Evolutionary conservation across 2,113 vertebrate genomes (phyloP), one percentile per base, ranked within the genome.

Genomic region (Cricetomys ansorgei): DNA sequence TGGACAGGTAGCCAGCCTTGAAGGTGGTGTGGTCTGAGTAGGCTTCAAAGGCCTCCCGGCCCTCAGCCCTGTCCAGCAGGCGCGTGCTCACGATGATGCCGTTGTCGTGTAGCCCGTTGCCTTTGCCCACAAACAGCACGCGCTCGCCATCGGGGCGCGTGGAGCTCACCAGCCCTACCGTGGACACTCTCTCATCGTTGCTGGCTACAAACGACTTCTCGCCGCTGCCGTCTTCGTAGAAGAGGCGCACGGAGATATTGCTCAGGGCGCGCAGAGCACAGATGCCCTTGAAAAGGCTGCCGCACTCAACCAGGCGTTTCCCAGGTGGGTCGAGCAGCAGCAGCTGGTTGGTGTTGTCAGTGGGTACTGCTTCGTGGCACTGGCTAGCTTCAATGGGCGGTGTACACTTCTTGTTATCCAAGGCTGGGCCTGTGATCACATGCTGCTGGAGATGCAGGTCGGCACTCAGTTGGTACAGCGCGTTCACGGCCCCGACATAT

Each of bases 181-280:
- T 99, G 1, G 99, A 98, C 75, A 99, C 99, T 0, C 97, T 67
- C 98, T 99, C 98, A 25, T 99, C 99, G 0, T 99, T 99, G 94
- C 99, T 99, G 92, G 99, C 99, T 97, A 99, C 99, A 50, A 99
- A 99, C 1, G 99, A 99, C 98, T 99, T 99, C 97, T 99, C 99
- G 0, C 99, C 99, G 0, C 99, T 99, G 96, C 98, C 98, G 69
- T 99, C 99, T 31, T 99, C 99, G 2, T 99, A 99, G 98, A 99
- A 99, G 13, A 98, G 91, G 55, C 94, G 94, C 3, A 97, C 67
- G 0, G 98, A 98, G 92, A 99, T 98, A 67, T 99, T 97, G 96
- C 98, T 98, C 23, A 99, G 98, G 89, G 99, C 98, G 15, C 99
- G 98, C 96, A 99, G 98, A 3, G 99, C 99, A 87, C 99, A 99